A percentile compares a stretch with the other conserved stretches of the same genome.
Conservation (phyloP, 2,113 vertebrate species). For the Romanogobio albipinnatus region DNA sequence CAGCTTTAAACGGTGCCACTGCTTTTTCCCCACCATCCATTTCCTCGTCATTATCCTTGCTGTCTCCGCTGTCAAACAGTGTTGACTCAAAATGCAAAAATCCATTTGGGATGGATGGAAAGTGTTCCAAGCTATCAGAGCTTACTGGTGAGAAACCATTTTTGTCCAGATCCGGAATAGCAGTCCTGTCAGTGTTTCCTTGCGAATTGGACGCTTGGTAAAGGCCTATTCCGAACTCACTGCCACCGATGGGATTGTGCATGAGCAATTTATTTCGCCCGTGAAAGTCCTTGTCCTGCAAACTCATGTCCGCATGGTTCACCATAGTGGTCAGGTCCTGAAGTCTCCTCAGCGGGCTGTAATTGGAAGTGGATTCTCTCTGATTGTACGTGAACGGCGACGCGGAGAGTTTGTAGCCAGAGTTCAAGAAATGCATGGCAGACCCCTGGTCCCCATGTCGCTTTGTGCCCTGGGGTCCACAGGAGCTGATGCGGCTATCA, state of each 20-base stretch:
- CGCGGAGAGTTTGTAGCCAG: conserved; percentile 71
- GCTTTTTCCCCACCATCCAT: conserved; percentile 43
- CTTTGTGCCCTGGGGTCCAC: conserved; percentile 78
- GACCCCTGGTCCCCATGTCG: conserved; percentile 72
- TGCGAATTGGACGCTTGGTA: conserved; percentile 67
- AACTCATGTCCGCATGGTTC: conserved; percentile 70
- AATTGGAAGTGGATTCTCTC: conserved; percentile 80
- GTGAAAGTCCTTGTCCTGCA: conserved; percentile 63
- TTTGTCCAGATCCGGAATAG: conserved; percentile 59
- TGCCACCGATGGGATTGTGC: conserved; percentile 60
- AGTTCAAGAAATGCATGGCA: conserved; percentile 74
- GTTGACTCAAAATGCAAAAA: conserved; percentile 79
- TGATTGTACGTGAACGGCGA: conserved; percentile 77
- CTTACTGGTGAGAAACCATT: conserved; percentile 73
- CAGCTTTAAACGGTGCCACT: conserved; percentile 54
- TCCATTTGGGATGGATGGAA: conserved; percentile 72
- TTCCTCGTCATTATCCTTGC: conserved; percentile 63
- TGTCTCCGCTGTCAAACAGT: conserved; percentile 74
- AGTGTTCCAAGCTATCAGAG: conserved; percentile 69
- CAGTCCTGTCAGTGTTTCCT: conserved; percentile 52
- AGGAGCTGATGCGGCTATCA: conserved; percentile 78
- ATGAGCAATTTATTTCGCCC: conserved; percentile 64
- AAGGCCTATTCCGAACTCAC: conserved; percentile 66
- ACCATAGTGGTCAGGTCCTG: conserved; percentile 86
- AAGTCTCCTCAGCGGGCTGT: conserved; percentile 85